Conservation (phyloP, 2,888 invertebrate genomes). For the Rosalia funebris region DNA sequence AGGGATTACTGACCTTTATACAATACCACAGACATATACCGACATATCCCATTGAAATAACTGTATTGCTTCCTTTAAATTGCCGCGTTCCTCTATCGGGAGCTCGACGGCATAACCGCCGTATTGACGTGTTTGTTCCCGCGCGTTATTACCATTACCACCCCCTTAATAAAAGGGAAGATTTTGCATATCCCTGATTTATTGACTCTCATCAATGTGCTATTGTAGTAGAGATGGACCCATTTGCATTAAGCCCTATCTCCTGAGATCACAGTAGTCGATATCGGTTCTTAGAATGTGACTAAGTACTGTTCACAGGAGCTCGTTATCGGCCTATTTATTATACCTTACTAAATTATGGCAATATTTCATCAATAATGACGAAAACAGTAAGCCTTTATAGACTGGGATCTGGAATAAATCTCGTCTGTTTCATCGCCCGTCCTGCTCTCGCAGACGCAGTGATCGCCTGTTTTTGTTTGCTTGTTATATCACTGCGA, state of each 20-base stretch:
- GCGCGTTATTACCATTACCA: conserved; percentile 48
- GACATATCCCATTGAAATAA: no score
- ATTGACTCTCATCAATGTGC: conserved; percentile 69
- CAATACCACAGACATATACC: no score
- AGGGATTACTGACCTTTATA: no score
- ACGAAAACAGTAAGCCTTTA: conserved; percentile 40
- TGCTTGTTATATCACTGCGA: no score
- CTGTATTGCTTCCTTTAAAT: no score
- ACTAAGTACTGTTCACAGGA: conserved; percentile 37
- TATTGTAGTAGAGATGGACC: conserved; percentile 63
- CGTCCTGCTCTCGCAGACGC: no score
- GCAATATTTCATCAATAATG: conserved; percentile 53
- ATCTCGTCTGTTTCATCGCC: conserved; percentile 21
- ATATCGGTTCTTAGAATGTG: conserved; percentile 53
- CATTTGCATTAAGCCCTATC: conserved; percentile 62
- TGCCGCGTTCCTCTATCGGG: no score
- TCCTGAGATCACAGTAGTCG: conserved; percentile 51
- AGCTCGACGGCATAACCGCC: conserved; percentile 4
- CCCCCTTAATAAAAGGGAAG: conserved; percentile 60
- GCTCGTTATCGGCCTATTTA: conserved; percentile 55
- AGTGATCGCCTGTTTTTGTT: no score
- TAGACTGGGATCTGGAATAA: conserved; percentile 24
- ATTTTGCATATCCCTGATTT: conserved; percentile 67
- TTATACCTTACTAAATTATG: conserved; percentile 53
- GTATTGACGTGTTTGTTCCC: conserved; percentile 48